Percentiles rank a stretch among this genome's conserved stretches.
phyloP scores from a whole-genome alignment of 2,113 vertebrate species.

The Quiscalus mexicanus region DNA sequence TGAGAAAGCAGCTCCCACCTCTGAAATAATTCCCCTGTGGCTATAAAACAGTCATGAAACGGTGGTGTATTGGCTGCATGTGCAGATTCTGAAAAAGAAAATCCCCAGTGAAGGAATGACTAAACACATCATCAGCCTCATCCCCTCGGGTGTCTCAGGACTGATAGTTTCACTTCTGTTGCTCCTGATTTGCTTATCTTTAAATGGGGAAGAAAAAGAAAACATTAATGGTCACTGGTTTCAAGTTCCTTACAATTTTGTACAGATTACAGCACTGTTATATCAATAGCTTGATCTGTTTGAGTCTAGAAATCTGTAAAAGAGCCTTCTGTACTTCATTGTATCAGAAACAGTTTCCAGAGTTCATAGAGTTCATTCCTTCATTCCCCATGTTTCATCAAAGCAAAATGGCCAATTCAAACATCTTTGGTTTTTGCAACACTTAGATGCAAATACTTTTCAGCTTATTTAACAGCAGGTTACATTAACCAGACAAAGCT shows the following conservation, averaged over 20 bases:
- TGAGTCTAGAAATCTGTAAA: neutral
- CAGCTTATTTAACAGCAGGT: neutral
- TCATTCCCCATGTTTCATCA: neutral
- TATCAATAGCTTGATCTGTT: neutral
- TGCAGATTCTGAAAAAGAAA: conserved; percentile 9
- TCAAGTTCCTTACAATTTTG: neutral
- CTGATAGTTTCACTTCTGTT: conserved; percentile 50
- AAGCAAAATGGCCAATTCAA: neutral
- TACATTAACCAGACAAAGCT: neutral
- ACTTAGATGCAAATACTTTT: neutral
- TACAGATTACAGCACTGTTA: neutral
- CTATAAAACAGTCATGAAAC: neutral
- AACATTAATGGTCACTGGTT: neutral
- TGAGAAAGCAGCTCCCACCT: neutral
- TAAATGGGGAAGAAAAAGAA: conserved; percentile 10
- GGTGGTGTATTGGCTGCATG: neutral
- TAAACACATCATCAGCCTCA: neutral
- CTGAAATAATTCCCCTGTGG: conserved; percentile 11
- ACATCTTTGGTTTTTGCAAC: neutral
- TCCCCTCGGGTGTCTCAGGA: neutral
- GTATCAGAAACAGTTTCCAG: neutral
- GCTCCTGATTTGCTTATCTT: conserved; percentile 9
- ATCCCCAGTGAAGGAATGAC: neutral
- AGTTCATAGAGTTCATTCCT: neutral
- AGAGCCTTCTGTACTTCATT: neutral